Evolutionary conservation across 2,888 invertebrate species (phyloP), one percentile per base, ranked within the genome.

Genomic region (Serrognathus titanus): DNA sequence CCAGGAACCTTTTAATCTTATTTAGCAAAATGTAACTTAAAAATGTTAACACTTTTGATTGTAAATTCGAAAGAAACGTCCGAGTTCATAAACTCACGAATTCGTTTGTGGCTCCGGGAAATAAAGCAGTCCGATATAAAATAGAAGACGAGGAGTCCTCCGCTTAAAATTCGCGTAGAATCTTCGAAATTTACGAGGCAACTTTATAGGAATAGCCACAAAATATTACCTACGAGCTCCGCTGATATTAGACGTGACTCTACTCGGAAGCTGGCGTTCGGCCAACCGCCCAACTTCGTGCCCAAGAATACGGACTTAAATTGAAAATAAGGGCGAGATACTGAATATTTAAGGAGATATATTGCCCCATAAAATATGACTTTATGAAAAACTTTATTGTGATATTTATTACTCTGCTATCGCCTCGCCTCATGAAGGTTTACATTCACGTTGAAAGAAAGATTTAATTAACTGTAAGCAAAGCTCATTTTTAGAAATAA

Each of bases 201-300:
- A 71, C 68, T 71, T 71, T 69, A 69, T 68, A 65, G 66, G 64
- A 69, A 65, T 63, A 60, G 71, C 71, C 71, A 66, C 70, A 71
- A 71, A 72, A 72, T 72, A 71, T 72, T 69, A 71, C 58, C 58
- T 62, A 63, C 63, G 63, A 61, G 62, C 64, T 31, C 24, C 24
- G 60, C 63, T 62, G 69, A 71, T 72, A 72, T 71, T 71, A 70
- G 70, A 73, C 71, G 71, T 71, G 72, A 71, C 69, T 70, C 64
- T 65, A 67, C 64, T 68, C 61, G 47, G 57, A 59, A 65, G 61
- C 63, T 68, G 69, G 69, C 67, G 63, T 57, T 48, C 60, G 61
- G 65, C 68, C 43, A 43, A 35, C 52, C 52, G 53, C 36, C 57
- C 36, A 58, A 58, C 58, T 58, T 58, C 48, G 45, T 35, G 43